Conservation (phyloP, 2,797 vertebrate species). For the Poeciliopsis presidionis region DNA sequence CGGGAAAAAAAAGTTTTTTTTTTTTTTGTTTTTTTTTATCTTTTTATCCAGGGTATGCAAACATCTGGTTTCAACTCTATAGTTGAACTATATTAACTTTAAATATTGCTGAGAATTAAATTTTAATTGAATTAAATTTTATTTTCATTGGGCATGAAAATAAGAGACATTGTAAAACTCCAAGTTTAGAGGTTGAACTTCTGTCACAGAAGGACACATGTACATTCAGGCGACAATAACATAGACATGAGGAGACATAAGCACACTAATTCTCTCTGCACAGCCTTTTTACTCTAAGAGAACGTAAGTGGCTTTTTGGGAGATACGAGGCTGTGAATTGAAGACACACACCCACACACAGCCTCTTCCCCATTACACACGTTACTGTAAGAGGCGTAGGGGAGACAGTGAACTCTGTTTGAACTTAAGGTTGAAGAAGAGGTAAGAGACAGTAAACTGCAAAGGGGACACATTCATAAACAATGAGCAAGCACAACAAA, state of each 20-base stretch:
- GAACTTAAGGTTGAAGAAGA: conserved; percentile 74
- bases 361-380: conserved; percentile 43
- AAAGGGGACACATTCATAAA: conserved; percentile 21
- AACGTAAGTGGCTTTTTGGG: conserved; percentile 72
- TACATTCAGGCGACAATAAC: conserved; percentile 28
- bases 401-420: conserved; percentile 73
- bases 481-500: conserved; percentile 18
- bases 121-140: background rate
- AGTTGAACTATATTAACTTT: background rate
- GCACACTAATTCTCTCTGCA: conserved; percentile 58
- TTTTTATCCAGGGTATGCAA: background rate
- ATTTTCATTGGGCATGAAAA: conserved; percentile 35
- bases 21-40: background rate
- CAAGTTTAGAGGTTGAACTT: conserved; percentile 43
- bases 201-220: conserved; percentile 35
- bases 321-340: conserved; percentile 54
- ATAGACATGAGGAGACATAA: conserved; percentile 33
- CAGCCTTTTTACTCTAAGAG: conserved; percentile 65
- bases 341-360: conserved; percentile 29
- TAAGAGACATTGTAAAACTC: conserved; percentile 28
- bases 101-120: conserved; percentile 9
- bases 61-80: background rate
- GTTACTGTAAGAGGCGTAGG: conserved; percentile 55
- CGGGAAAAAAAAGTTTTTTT: no score
- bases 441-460: conserved; percentile 65